These are phyloP conservation scores for Dioctria rufipes DNA, from an alignment of 2,888 invertebrate genomes.

Conservation along the genomic window DNA sequence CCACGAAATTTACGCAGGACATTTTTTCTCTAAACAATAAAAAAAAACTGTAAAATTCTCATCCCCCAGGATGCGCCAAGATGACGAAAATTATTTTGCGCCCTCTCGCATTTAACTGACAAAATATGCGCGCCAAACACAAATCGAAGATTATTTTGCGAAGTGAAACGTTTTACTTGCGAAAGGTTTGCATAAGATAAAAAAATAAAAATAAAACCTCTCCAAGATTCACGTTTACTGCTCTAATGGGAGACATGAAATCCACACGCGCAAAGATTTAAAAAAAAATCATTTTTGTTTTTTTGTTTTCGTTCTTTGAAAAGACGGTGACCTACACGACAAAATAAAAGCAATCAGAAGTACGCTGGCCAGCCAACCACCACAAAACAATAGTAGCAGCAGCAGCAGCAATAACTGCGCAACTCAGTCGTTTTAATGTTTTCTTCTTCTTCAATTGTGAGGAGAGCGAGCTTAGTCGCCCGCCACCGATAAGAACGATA, in stretches of 20 bases:
- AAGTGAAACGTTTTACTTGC: neutral
- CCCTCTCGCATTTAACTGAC: neutral
- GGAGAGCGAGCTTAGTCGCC: neutral
- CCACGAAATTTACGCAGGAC: neutral
- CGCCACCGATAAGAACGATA: neutral
- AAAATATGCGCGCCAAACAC: neutral
- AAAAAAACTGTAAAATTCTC: too few relatives aligned
- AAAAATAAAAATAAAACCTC: slow-evolving; percentile 17
- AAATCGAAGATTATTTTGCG: too few relatives aligned
- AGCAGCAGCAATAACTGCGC: too few relatives aligned
- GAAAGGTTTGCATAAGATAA: neutral
- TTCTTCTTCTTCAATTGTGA: too few relatives aligned
- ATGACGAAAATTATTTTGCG: neutral
- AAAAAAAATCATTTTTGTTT: too few relatives aligned
- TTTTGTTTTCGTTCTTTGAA: neutral
- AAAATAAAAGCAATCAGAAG: neutral
- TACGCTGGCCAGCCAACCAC: neutral
- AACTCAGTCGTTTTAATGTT: too few relatives aligned
- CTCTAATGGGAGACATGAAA: slow-evolving; percentile 8
- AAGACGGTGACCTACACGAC: too few relatives aligned
- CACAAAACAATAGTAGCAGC: too few relatives aligned
- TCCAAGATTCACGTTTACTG: slow-evolving; percentile 5
- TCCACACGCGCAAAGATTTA: neutral
- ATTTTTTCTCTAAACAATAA: too few relatives aligned
- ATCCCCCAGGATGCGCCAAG: neutral